Evolutionary conservation across 2,113 vertebrate species (phyloP).

Genomic region (Esox niger): DNA sequence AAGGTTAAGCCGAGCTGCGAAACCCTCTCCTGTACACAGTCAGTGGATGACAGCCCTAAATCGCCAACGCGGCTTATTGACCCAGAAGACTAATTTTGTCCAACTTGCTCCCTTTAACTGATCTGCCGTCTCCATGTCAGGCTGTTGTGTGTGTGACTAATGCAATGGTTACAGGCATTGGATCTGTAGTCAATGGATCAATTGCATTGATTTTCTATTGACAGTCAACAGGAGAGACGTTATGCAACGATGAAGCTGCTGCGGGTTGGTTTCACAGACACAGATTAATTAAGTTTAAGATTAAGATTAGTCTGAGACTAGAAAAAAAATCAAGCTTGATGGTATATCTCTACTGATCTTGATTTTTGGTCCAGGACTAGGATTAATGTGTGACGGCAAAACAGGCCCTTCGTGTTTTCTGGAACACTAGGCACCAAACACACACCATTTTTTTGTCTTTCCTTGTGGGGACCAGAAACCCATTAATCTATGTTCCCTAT

Average conservation of each 20-base stretch:
- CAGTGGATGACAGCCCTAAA: slow-evolving; percentile 32
- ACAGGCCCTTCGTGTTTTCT: not conserved
- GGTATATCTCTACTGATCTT: no score
- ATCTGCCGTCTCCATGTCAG: not conserved
- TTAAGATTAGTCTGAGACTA: not conserved
- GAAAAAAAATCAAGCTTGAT: not conserved
- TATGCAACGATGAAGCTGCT: not conserved
- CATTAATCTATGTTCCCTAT: no score
- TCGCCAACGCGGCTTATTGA: slow-evolving; percentile 44
- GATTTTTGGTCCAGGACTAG: no score
- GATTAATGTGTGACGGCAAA: no score
- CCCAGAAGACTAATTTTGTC: slow-evolving; percentile 25
- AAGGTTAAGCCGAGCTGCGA: slow-evolving; percentile 27
- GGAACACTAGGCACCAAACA: not conserved
- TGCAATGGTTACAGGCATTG: not conserved
- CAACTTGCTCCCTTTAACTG: slow-evolving; percentile 40
- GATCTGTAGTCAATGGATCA: not conserved
- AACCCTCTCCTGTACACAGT: slow-evolving; percentile 43
- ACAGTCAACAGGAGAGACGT: not conserved
- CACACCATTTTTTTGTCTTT: no score
- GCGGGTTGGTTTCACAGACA: no score
- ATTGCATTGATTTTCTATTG: no score
- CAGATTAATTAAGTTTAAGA: no score
- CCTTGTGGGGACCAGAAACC: no score
- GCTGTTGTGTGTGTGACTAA: not conserved